Evolutionary conservation across 2,888 invertebrate species (phyloP).

Genomic region (Iphiclides podalirius): DNA sequence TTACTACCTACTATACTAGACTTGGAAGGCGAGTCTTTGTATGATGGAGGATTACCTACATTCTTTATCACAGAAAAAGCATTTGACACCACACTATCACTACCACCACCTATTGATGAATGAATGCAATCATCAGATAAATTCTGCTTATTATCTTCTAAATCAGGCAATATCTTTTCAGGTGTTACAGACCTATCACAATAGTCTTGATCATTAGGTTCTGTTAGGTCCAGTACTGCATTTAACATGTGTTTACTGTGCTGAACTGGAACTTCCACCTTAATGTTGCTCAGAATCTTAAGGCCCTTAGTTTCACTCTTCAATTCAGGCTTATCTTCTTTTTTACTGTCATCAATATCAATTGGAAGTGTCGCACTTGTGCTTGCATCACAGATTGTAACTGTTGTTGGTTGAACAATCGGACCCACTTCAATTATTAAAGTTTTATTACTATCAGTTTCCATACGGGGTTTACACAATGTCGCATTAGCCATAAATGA

Average conservation of each 20-base stretch:
- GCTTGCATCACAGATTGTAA: constrained; percentile 29
- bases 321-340: constrained; percentile 33
- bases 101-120: constrained; percentile 46
- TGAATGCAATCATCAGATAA: too few species aligned
- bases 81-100: constrained; percentile 50
- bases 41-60: constrained; percentile 57
- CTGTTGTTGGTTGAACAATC: constrained; percentile 39
- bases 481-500: constrained; percentile 37
- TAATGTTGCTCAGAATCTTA: constrained; percentile 75
- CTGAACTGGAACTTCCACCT: constrained; percentile 75
- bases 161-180: constrained; percentile 65
- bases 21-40: constrained; percentile 52
- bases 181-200: constrained; percentile 47
- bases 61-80: constrained; percentile 72
- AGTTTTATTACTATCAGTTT: constrained; percentile 56
- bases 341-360: constrained; percentile 31
- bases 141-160: constrained; percentile 61
- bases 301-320: constrained; percentile 61
- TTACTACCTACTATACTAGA: constrained; percentile 49
- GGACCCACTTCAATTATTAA: constrained; percentile 69
- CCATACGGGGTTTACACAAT: constrained; percentile 41
- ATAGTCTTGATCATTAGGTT: constrained; percentile 55
- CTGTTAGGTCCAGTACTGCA: constrained; percentile 69
- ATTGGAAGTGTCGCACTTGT: constrained; percentile 30
- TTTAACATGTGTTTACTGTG: constrained; percentile 70